Base-by-base conservation (phyloP, 2,113 vertebrate genomes). In the Oostethus manadensis region DNA sequence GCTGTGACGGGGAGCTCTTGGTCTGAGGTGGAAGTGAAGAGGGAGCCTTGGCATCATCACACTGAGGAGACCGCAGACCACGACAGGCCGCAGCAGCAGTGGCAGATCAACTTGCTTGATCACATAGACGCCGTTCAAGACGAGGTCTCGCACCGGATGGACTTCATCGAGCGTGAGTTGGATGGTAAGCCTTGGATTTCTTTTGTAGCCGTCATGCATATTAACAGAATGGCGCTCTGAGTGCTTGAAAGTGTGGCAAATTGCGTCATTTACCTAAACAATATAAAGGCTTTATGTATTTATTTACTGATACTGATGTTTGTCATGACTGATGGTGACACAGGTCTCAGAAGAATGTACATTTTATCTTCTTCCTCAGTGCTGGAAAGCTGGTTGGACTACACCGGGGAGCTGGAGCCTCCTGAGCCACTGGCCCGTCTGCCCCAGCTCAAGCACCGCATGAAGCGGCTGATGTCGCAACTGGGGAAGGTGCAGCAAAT, bases 371-470 rank as follows among this genome's bases (percentile, higher is more conserved):
- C 1, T 51, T 54, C 60, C 51, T 66, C 63, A 98, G 96, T 98
- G 72, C 70, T 98, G 79, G 96, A 98, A 85, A 98, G 95, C 62
- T 98, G 94, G 93, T 88, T 98, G 87, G 95, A 98, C 90, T 98
- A 95, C 74, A 97, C 94, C 0, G 96, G 96, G 58, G 96, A 98
- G 71, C 85, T 98, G 88, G 95, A 98, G 64, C 96, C 96, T 17
- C 96, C 96, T 0, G 94, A 98, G 58, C 96, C 96, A 0, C 85
- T 98, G 48, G 93, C 94, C 42, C 91, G 96, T 44, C 92, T 98
- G 50, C 96, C 96, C 7, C 95, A 98, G 66, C 93, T 98, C 71
- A 98, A 98, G 59, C 94, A 94, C 47, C 93, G 94, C 72, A 94
- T 98, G 84, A 98, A 98, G 75, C 92, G 94, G 66, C 91, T 98